A percentile compares a stretch with the other conserved stretches of the same genome.
These are phyloP conservation scores for Mya arenaria DNA, from an alignment of 1,140 invertebrate genomes.

Conservation along the genomic window DNA sequence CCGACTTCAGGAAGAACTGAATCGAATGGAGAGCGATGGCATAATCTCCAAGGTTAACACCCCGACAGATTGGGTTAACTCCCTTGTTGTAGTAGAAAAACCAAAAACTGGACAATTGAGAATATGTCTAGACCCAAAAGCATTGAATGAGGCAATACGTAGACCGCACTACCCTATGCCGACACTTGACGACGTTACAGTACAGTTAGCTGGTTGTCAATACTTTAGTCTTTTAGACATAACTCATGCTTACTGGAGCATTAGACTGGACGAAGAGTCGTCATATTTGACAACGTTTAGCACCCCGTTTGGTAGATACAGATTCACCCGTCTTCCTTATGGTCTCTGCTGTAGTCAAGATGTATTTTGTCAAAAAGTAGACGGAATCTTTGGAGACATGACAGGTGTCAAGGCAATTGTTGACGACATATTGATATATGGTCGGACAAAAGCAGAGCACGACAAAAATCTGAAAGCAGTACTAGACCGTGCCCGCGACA, in stretches of 20 bases:
- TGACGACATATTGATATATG: conserved; percentile 78
- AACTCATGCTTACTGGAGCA: conserved; percentile 79
- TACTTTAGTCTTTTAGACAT: conserved; percentile 57
- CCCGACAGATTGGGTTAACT: conserved; percentile 62
- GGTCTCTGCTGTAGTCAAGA: conserved; percentile 65
- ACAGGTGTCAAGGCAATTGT: conserved; percentile 71
- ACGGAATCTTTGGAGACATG: conserved; percentile 73
- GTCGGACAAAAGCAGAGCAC: conserved; percentile 67
- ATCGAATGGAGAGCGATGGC: conserved; percentile 35
- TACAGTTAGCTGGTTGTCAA: conserved; percentile 34
- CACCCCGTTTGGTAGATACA: conserved; percentile 77
- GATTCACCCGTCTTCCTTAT: conserved; percentile 74
- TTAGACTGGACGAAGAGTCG: conserved; percentile 77
- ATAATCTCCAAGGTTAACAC: conserved; percentile 50
- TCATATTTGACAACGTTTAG: conserved; percentile 65
- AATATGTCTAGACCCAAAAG: conserved; percentile 83
- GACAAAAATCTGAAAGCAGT: conserved; percentile 73
- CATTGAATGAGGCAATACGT: conserved; percentile 82
- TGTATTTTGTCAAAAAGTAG: conserved; percentile 74
- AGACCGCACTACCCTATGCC: conserved; percentile 59
- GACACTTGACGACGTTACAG: conserved; percentile 55
- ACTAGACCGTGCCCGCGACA: conserved; percentile 71
- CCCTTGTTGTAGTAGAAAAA: conserved; percentile 52
- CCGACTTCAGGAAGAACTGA: conserved; percentile 58
- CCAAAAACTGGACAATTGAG: conserved; percentile 74